Conservation (phyloP, 2,888 invertebrate species). For the Neoitamus cyanurus region DNA sequence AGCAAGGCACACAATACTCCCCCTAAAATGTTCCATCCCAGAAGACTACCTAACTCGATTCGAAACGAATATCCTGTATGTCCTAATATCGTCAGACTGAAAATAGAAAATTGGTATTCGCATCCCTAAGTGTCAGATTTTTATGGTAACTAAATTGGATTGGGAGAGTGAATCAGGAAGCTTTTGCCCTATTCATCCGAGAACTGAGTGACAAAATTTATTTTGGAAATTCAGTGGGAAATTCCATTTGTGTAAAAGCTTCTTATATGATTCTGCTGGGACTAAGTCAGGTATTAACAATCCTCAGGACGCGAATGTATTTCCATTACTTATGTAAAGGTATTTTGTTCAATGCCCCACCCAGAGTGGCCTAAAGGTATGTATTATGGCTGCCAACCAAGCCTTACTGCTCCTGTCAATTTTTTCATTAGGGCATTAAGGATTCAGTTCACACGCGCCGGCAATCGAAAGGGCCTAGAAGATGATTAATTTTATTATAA, state of each 20-base stretch:
- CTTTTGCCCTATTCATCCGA: neutral
- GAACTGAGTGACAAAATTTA: conserved; percentile 25
- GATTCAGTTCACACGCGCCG: neutral
- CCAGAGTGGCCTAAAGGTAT: neutral
- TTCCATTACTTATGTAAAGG: conserved; percentile 6
- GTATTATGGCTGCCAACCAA: neutral
- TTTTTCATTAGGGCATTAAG: neutral
- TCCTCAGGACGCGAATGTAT: neutral
- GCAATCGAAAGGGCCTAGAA: neutral
- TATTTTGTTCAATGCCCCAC: neutral
- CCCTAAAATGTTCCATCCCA: neutral
- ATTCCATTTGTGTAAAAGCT: conserved; percentile 31
- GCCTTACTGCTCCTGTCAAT: neutral
- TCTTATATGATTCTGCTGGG: conserved; percentile 18
- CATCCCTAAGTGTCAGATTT: conserved; percentile 30
- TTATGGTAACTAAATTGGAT: conserved; percentile 40
- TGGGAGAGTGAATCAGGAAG: conserved; percentile 12
- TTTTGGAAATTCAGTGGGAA: neutral
- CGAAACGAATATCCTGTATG: neutral
- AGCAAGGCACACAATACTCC: neutral
- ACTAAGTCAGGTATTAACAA: conserved; percentile 29
- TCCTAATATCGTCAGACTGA: neutral
- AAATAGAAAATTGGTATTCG: conserved; percentile 25
- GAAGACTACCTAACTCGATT: neutral
- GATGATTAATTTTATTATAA: neutral